A percentile compares a stretch with the other conserved stretches of the same genome.
Conservation (phyloP, 2,113 vertebrate genomes). For the Amphiprion ocellaris region DNA sequence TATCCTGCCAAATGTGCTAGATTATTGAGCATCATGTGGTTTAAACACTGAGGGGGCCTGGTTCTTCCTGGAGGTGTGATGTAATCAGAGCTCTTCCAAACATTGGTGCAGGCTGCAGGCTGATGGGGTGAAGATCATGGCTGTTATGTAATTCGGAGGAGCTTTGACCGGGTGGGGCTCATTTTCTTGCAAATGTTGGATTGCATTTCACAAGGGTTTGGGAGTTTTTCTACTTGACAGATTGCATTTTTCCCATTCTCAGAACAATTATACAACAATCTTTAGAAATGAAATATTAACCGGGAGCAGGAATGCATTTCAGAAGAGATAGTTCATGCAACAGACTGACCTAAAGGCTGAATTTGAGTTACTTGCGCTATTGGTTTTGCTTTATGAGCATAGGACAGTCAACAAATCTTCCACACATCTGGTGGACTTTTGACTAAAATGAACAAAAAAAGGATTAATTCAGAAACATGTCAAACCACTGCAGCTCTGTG, state of each 20-base stretch:
- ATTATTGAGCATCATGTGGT: constrained; percentile 4
- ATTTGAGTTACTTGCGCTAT: background rate
- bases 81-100: constrained; percentile 43
- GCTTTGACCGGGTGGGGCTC: constrained; percentile 16
- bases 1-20: constrained; percentile 33
- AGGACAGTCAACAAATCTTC: background rate
- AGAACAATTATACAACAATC: background rate
- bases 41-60: constrained; percentile 12
- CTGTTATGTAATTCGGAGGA: constrained; percentile 39
- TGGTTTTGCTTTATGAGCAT: too few relatives aligned
- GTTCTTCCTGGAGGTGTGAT: constrained; percentile 24
- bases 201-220: constrained; percentile 2
- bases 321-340: background rate
- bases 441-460: background rate
- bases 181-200: background rate
- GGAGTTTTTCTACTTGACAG: background rate
- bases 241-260: background rate
- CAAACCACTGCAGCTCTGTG: background rate
- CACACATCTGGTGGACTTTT: background rate
- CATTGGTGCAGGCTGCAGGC: constrained; percentile 5
- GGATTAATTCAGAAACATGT: background rate
- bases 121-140: background rate
- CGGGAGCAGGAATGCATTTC: background rate
- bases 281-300: background rate
- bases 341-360: background rate